Base-by-base conservation (phyloP, 2,797 vertebrate species). In the Gadopsis bispinosus region DNA sequence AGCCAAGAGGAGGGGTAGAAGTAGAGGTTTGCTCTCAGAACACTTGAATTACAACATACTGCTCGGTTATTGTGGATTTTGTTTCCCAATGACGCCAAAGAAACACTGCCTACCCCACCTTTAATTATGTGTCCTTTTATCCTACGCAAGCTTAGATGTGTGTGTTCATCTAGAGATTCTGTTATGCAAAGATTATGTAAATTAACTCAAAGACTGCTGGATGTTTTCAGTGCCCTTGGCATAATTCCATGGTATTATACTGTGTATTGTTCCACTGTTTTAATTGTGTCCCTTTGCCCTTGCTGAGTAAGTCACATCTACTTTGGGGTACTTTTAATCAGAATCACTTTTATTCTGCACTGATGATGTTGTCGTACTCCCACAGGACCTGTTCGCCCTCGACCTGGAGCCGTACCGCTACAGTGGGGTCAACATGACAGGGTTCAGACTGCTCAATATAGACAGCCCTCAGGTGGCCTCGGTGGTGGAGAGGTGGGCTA, bases 401-500 rank as follows among this genome's bases (percentile, higher is more conserved):
- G 97, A 99, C 85, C 94, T 99, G 92, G 97, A 99, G 88, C 97
- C 98, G 8, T 99, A 99, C 75, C 96, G 97, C 83, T 98, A 99
- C 94, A 99, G 97, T 0, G 98, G 98, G 4, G 98, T 99, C 70
- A 98, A 99, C 85, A 98, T 99, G 97, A 99, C 98, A 0, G 98
- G 98, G 0, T 99, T 99, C 79, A 95, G 98, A n/a, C 94, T 99
- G 68, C 96, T 99, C 33, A 97, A 98, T 78, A 92, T 97, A 0
- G 98, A 98, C 76, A 96, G 92, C 79, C 95, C 96, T 0, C 95
- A 95, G 0, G 97, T 99, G 84, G 95, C 97, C 0, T 95, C 97
- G 0, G 95, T 99, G 87, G 93, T 98, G 85, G 97, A 98, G 83
- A 97, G 95, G 88, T 99, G 98, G 98, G 96, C 97, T n/a, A 97